phyloP scores from a whole-genome alignment of 1,140 invertebrate species.

The Delia radicum region DNA sequence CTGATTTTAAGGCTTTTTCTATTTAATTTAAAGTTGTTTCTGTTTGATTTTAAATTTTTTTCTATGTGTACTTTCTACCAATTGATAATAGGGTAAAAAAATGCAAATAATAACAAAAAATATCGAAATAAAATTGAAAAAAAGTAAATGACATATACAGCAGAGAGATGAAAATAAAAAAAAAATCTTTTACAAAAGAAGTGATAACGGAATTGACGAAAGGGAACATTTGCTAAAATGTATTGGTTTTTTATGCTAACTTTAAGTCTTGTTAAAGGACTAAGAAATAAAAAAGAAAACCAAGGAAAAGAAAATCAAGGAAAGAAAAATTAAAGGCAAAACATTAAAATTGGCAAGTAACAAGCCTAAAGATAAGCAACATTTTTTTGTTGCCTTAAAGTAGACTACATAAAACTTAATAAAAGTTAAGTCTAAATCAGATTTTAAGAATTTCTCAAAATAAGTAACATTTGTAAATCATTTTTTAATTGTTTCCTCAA shows the following conservation, averaged over 20 bases:
- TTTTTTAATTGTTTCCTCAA: too few species aligned
- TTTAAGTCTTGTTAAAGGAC: neutral
- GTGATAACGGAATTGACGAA: slow-evolving; percentile 15
- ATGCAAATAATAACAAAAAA: neutral
- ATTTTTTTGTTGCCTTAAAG: too few species aligned
- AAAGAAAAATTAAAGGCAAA: too few species aligned
- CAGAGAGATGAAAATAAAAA: neutral
- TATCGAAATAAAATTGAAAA: neutral
- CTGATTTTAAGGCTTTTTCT: too few species aligned
- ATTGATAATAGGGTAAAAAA: too few species aligned
- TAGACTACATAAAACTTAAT: too few species aligned
- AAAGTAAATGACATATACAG: neutral
- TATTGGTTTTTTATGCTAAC: neutral
- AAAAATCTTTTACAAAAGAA: neutral
- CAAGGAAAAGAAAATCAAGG: neutral
- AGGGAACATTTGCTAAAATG: slow-evolving; percentile 8
- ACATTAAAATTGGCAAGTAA: neutral
- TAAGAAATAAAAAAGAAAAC: neutral
- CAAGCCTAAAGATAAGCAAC: neutral
- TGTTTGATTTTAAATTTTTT: too few species aligned
- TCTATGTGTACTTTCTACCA: too few species aligned
- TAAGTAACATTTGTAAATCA: too few species aligned
- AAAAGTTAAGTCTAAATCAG: too few species aligned
- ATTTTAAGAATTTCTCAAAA: too few species aligned
- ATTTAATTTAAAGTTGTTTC: too few species aligned